Evolutionary conservation across 2,888 invertebrate genomes (phyloP), one percentile per base, ranked within the genome.

Genomic region (Drosophila anomalata): DNA sequence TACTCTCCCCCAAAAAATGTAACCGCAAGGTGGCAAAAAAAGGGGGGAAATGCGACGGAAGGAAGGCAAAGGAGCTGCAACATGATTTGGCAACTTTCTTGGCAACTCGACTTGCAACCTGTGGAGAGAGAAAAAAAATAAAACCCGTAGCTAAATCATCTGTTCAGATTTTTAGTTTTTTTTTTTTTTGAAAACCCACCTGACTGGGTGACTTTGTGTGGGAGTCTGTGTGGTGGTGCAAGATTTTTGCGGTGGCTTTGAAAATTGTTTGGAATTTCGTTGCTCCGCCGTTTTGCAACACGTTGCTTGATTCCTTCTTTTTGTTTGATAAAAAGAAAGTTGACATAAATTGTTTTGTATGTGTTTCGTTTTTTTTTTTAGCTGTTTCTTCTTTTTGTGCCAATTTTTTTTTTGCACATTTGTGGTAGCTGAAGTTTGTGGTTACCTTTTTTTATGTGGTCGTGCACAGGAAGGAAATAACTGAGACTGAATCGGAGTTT

Each of bases 291-390:
- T 59, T 66, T 69, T 59, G 54, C 71, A 53, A 50, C 58, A 46
- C 44, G 51, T 75, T 20, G 36, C 14, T 41, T 71, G 73, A 72
- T 86, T 83, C 81, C 80, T 79, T 86, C 66, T 78, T 79, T 78
- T 86, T 81, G 79, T 83, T 83, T 86, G 78, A 86, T 86, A 79
- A 84, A 84, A 87, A 87, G 84, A 84, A 84, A 84, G 84, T 84
- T 87, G 85, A 87, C 84, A 84, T 87, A 81, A 84, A 84, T 84
- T 82, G 79, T 71, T 87, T 73, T 65, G 60, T 72, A 56, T 41
- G 54, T 44, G 22, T 6, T 12, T 20, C 5, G 20, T 42, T 42
- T 41, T n/a, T 14, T 42, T n/a, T 42, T 17, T 41, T 67, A 55
- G 65, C 62, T 17, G 17, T 2, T 41, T 39, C 63, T 46, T 66